A percentile compares a stretch with the other conserved stretches of the same genome.
phyloP scores from a whole-genome alignment of 2,888 invertebrate species.

The Ennomos erosarius region DNA sequence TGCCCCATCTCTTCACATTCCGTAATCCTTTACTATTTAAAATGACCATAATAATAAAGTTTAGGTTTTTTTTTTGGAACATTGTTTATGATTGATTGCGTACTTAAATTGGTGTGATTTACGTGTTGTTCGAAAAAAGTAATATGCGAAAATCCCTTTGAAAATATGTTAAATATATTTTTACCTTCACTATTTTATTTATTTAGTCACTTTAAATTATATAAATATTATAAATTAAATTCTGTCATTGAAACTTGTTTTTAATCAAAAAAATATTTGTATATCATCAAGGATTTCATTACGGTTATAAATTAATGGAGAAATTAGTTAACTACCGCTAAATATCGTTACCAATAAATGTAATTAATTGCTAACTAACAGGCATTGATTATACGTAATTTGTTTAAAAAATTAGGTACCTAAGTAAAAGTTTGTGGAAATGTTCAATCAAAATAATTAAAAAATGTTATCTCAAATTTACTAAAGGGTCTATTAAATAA shows the following conservation, averaged over 20 bases:
- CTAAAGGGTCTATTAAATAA: no score
- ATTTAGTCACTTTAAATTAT: no score
- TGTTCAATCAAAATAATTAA: no score
- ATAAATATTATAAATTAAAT: no score
- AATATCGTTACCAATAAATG: constrained; percentile 33
- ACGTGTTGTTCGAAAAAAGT: constrained; percentile 10
- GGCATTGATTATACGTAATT: constrained; percentile 29
- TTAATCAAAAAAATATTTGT: constrained; percentile 5
- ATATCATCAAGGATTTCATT: constrained; percentile 18
- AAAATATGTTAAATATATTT: no score
- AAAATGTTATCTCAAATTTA: no score
- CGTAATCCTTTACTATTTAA: constrained; percentile 47
- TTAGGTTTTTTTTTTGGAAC: constrained; percentile 34
- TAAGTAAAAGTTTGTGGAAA: constrained; percentile 11
- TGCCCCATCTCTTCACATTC: constrained; percentile 52
- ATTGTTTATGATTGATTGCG: constrained; percentile 43
- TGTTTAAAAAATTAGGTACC: constrained; percentile 14
- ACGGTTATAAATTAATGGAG: constrained; percentile 1
- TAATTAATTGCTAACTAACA: constrained; percentile 17
- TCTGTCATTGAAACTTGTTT: no score
- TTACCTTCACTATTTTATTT: no score
- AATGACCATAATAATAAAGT: constrained; percentile 30
- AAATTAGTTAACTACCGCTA: constrained; percentile 12
- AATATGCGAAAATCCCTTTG: no score
- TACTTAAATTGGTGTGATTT: constrained; percentile 48